phyloP scores from a whole-genome alignment of 2,888 invertebrate species.

The Rhagonycha lutea region DNA sequence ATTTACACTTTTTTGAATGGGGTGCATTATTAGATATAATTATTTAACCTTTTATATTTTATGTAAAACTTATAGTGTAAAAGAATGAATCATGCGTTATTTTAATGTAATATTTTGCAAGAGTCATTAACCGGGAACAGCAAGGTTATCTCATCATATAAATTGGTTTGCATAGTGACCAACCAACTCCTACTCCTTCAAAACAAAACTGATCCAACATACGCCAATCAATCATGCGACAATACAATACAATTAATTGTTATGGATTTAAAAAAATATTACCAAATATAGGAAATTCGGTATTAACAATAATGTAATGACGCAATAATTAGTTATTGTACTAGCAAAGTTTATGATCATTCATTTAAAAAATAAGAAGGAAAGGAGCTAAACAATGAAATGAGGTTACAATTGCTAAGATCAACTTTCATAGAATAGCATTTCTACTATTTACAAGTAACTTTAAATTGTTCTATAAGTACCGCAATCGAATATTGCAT shows the following conservation, averaged over 20 bases:
- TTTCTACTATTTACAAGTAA: not conserved
- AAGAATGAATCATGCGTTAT: conserved; percentile 5
- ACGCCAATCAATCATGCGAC: not conserved
- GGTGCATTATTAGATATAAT: not conserved
- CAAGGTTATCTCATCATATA: conserved; percentile 18
- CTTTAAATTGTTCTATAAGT: not conserved
- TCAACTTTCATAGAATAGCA: conserved; percentile 3
- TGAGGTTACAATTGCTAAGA: not conserved
- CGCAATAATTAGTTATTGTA: not conserved
- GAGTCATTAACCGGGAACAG: conserved; percentile 27
- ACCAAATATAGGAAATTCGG: not conserved
- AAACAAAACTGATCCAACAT: not conserved
- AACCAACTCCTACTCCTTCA: conserved; percentile 6
- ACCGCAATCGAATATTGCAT: conserved; percentile 2
- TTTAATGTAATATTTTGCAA: conserved; percentile 25
- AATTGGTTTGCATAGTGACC: conserved; percentile 6
- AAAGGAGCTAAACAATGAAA: conserved; percentile 1
- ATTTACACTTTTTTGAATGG: not conserved
- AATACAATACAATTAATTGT: not conserved
- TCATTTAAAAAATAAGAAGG: not conserved
- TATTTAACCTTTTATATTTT: not conserved
- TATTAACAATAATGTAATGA: not conserved
- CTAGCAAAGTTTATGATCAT: not conserved
- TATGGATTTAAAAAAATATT: not conserved
- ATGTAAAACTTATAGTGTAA: not conserved